phyloP scores from a whole-genome alignment of 2,113 vertebrate species.

The Sebastes fasciatus region DNA sequence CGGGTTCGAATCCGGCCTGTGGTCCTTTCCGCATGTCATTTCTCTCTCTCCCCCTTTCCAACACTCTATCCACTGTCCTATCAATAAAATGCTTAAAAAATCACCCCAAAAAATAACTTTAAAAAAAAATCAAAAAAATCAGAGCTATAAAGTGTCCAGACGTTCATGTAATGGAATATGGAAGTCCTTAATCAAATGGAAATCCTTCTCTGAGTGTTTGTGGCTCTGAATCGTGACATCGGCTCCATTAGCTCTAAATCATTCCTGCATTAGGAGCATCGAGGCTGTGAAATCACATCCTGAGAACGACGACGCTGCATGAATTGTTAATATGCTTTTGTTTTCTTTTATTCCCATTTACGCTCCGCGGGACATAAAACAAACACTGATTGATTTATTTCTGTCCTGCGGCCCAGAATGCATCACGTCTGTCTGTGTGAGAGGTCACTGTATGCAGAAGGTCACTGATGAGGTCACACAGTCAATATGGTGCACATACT shows the following conservation, averaged over 20 bases:
- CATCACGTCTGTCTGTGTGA: not conserved
- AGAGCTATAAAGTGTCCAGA: too few species aligned
- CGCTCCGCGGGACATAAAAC: not conserved
- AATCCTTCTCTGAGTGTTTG: not conserved
- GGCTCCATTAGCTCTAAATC: not conserved
- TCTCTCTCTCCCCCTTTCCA: too few species aligned
- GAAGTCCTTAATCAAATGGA: too few species aligned
- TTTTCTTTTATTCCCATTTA: constrained; percentile 7
- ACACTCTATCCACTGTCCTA: too few species aligned
- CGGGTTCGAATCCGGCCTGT: too few species aligned
- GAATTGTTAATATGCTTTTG: not conserved
- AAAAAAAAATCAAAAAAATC: too few species aligned
- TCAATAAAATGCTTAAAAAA: too few species aligned
- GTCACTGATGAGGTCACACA: not conserved
- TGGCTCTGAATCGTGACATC: not conserved
- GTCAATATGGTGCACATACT: not conserved
- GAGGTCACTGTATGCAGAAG: not conserved
- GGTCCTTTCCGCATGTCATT: too few species aligned
- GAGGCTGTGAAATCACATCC: not conserved
- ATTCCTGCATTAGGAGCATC: not conserved
- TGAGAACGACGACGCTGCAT: not conserved
- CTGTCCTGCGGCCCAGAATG: not conserved
- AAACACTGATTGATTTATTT: constrained; percentile 39
- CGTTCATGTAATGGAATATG: too few species aligned
- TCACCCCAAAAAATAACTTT: too few species aligned